These are phyloP conservation scores for human (Homo sapiens) DNA, from an alignment of 2,113 vertebrate species.

Conservation along the genomic window GRCh38 chr4:38948501-38949000, in stretches of 20 bases:
- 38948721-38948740: slow-evolving; percentile 62
- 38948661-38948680: slow-evolving; percentile 73
- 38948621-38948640: slow-evolving; percentile 71
- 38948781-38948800: neutral
- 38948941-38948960: slow-evolving; percentile 13
- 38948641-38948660: slow-evolving; percentile 69
- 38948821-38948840: slow-evolving; percentile 41
- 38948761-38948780: neutral
- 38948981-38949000: neutral
- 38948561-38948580: slow-evolving; percentile 60
- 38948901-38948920: slow-evolving; percentile 43
- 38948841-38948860: slow-evolving; percentile 67
- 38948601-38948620: slow-evolving; percentile 60
- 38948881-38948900: slow-evolving; percentile 39
- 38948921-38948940: neutral
- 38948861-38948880: slow-evolving; percentile 64
- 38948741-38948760: slow-evolving; percentile 7
- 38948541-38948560: slow-evolving; percentile 62
- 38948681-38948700: slow-evolving; percentile 69
- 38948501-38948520: slow-evolving; percentile 10
- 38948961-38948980: neutral
- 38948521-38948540: neutral
- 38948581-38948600: slow-evolving; percentile 51
- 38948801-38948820: neutral
- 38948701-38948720: slow-evolving; percentile 55